Base-by-base conservation (phyloP, 2,113 vertebrate genomes). In the Oryctolagus cuniculus region DNA sequence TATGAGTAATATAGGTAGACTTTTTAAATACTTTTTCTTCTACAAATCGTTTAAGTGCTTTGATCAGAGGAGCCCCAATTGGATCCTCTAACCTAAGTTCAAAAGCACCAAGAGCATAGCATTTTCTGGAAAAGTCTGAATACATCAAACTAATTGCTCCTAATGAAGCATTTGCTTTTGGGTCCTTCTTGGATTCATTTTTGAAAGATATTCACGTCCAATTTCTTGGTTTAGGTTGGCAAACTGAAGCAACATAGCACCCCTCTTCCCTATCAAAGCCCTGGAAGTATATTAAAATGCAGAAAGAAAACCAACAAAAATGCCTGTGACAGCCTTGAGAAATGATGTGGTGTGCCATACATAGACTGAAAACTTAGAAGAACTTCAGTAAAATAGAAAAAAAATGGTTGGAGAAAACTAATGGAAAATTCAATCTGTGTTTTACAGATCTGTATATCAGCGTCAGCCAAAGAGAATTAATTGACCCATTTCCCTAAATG, bases 71-170 rank as follows among this genome's bases (percentile, higher is more conserved):
- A 92, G 63, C 72, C 87, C 55, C 69, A 94, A 67, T 89, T 95
- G 92, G 34, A 80, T 79, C 49, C 24, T 91, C n/a, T 91, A 21
- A 31, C 49, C 58, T 74, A 89, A 87, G 81, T 95, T 95, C 75
- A 95, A 97, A 97, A 95, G 53, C 36, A 72, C 25, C 82, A 84
- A 75, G 69, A 87, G 13, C 31, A 24, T 89, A 81, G 16, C 44
- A 79, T 87, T 94, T 96, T 97, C 87, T 87, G 34, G 24, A 90
- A 96, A 70, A 67, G 17, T 87, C 58, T 95, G 77, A 94, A 34
- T 91, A 74, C 72, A 89, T 84, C 53, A 95, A 66, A 44, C 80
- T 89, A 95, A 96, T 95, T 95, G n/a, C 24, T 87, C 29, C 31
- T 94, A 94, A 95, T 92, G 51, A 81, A 79, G 24, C 51, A 89